Conservation (phyloP, 2,797 vertebrate genomes). For the Saxicola maurus region DNA sequence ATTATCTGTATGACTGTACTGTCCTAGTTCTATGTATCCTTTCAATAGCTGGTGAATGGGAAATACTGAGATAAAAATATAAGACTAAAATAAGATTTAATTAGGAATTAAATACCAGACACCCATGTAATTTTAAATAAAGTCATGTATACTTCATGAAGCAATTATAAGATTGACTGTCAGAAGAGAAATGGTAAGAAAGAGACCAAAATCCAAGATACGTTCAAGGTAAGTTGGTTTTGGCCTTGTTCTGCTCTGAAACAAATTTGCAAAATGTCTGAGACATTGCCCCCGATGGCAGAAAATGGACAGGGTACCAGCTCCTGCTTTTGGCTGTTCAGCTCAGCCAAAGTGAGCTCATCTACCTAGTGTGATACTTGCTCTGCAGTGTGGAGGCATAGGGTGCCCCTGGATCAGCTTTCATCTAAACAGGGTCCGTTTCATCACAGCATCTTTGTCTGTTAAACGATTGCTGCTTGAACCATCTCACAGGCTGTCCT, state of each 20-base stretch:
- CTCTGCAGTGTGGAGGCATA: not conserved
- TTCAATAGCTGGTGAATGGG: not conserved
- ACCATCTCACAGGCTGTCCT: not conserved
- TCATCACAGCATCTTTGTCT: not conserved
- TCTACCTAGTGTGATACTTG: accelerated
- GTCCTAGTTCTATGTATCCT: not conserved
- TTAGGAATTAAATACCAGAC: slow-evolving; percentile 18
- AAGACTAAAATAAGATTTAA: slow-evolving; percentile 26
- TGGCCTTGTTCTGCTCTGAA: not conserved
- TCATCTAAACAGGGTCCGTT: not conserved
- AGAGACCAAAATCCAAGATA: not conserved
- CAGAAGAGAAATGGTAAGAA: not conserved
- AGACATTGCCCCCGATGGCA: not conserved
- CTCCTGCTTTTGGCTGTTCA: not conserved
- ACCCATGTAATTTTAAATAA: slow-evolving; percentile 21
- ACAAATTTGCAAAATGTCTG: not conserved
- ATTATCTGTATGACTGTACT: not conserved
- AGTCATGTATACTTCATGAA: not conserved
- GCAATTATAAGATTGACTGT: not conserved
- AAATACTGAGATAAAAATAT: slow-evolving; percentile 31
- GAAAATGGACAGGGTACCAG: not conserved
- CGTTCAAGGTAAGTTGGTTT: not conserved
- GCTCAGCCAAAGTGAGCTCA: not conserved
- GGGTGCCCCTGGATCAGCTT: not conserved
- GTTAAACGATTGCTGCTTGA: not conserved